A percentile compares a stretch with the other conserved stretches of the same genome.
These are phyloP conservation scores for Stichodactyla mertensii DNA, from an alignment of 64 coral and sea anemone genomes.

Conservation along the genomic window DNA sequence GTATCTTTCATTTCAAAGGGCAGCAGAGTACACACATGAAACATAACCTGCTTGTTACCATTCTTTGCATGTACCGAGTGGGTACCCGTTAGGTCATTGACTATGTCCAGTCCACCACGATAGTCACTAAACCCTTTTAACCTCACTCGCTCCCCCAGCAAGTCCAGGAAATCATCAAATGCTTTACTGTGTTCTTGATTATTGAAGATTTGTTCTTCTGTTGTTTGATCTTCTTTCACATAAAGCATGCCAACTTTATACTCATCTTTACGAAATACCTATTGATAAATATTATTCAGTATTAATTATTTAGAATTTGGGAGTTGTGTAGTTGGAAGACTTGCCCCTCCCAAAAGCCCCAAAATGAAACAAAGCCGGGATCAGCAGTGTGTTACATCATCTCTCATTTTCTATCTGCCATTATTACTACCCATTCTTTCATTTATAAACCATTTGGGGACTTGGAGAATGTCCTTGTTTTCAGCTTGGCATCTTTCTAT, in stretches of 20 bases:
- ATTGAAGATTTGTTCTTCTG: constrained; percentile 76
- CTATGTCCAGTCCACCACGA: constrained; percentile 62
- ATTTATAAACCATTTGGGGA: no score
- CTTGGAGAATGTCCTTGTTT: no score
- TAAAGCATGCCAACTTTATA: constrained; percentile 86
- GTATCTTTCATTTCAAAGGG: constrained; percentile 78
- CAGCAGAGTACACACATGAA: constrained; percentile 77
- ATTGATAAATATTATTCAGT: background rate
- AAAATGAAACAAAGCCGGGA: no score
- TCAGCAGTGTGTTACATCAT: no score
- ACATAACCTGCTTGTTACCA: constrained; percentile 77
- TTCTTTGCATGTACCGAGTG: constrained; percentile 80
- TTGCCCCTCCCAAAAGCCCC: no score
- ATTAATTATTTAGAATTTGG: no score
- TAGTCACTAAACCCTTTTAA: constrained; percentile 77
- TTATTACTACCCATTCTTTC: no score
- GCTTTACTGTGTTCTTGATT: constrained; percentile 73
- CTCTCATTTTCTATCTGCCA: no score
- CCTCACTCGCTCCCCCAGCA: constrained; percentile 66
- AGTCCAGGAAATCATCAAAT: constrained; percentile 81
- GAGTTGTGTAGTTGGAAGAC: no score
- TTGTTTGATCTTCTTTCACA: constrained; percentile 78
- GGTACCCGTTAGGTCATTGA: constrained; percentile 70
- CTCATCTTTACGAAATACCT: constrained; percentile 86
- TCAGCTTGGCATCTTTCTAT: no score